A percentile compares a stretch with the other conserved stretches of the same genome.
Evolutionary conservation across 2,113 vertebrate genomes (phyloP).

Genomic region (Xenopus tropicalis): DNA sequence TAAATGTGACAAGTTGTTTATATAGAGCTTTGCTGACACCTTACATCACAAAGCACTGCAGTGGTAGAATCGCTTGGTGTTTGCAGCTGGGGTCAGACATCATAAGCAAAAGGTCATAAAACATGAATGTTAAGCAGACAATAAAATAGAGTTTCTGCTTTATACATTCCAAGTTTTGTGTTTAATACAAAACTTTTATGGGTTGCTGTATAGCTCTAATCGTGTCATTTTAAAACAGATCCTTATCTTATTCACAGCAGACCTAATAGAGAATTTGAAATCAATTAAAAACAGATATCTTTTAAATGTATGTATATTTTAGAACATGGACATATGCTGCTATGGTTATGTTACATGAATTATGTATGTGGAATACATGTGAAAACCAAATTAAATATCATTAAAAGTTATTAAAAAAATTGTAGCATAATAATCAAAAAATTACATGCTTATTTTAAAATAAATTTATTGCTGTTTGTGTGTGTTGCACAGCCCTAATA

Average conservation of each 20-base stretch:
- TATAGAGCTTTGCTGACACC: conserved; percentile 45
- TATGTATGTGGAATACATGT: too few species aligned
- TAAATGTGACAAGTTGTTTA: conserved; percentile 56
- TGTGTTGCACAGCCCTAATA: too few species aligned
- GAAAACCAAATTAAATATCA: too few species aligned
- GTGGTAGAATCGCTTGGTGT: conserved; percentile 47
- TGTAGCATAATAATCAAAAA: too few species aligned
- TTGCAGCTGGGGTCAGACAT: conserved; percentile 33
- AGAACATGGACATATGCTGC: too few species aligned
- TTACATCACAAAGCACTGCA: conserved; percentile 29
- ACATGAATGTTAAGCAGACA: not conserved
- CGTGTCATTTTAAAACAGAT: not conserved
- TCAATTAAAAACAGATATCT: not conserved
- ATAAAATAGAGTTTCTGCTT: not conserved
- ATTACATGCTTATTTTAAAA: too few species aligned
- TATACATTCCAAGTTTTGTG: not conserved
- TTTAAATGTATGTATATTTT: too few species aligned
- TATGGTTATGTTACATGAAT: too few species aligned
- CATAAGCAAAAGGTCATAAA: conserved; percentile 18
- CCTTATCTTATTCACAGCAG: not conserved
- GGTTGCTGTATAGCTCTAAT: not conserved
- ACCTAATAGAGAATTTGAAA: not conserved
- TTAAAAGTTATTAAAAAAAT: too few species aligned
- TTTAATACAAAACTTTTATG: not conserved
- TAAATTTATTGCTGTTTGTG: too few species aligned